Evolutionary conservation across 2,888 invertebrate genomes (phyloP), one percentile per base, ranked within the genome.

Genomic region (Crossocerus cetratus): DNA sequence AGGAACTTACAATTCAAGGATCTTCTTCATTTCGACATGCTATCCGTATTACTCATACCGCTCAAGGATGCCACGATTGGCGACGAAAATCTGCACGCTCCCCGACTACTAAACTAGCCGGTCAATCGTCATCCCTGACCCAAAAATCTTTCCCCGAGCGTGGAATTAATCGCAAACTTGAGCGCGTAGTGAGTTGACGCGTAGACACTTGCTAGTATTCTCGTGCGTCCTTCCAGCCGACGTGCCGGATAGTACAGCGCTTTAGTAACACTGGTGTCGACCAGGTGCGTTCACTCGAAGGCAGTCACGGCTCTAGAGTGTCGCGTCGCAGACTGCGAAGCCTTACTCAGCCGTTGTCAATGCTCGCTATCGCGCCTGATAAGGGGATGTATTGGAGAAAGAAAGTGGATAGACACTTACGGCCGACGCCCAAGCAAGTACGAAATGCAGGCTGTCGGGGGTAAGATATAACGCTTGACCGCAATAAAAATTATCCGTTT

Each of bases 321-420:
- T 22, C 63, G 65, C 53, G 32, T 55, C 58, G 54, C 58, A 65
- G 67, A 75, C 76, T 77, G 74, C 21, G 69, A 73, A 64, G 63
- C 68, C 64, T 66, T 56, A 71, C 72, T 69, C 66, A 68, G 69
- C 42, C 64, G 77, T 70, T 66, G 76, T 74, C 65, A 42, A 44
- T 45, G 62, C 53, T 61, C 69, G 81, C 82, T 82, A 82, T 83
- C 83, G 71, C 60, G 53, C 21, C 55, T 63, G 81, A 82, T 81
- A 82, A 81, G 77, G 45, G 62, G 72, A 72, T 69, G 54, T 20
- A 32, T 21, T 45, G 16, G 45, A 61, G 58, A 8, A 49, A 49
- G 45, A 62, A 57, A 65, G 59, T 53, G 67, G 65, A 55, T 21
- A 60, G 69, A 65, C 55, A 23, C 45, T 22, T 5, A 13, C 42